Conservation (phyloP, 2,797 vertebrate genomes). For the Chelon labrosus region DNA sequence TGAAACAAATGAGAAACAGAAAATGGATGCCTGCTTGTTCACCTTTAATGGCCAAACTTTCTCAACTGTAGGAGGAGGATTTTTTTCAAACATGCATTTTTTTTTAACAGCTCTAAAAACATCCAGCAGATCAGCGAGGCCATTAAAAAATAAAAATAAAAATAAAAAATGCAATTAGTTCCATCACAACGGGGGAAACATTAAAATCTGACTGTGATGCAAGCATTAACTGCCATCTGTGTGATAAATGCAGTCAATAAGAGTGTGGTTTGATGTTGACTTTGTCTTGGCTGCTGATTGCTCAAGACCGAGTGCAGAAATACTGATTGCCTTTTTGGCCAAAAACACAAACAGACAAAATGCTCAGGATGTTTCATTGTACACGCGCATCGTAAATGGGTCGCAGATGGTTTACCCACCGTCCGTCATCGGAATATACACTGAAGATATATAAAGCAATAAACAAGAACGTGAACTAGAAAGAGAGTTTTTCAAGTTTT, state of each 20-base stretch:
- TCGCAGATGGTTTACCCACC: constrained; percentile 41
- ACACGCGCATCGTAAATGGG: constrained; percentile 32
- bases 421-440: constrained; percentile 19
- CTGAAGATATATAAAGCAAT: constrained; percentile 24
- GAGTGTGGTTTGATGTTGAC: constrained; percentile 3
- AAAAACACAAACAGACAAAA: constrained; percentile 43
- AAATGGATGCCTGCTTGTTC: constrained; percentile 59
- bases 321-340: background rate
- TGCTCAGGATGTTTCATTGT: constrained; percentile 41
- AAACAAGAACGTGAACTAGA: constrained; percentile 1
- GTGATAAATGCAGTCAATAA: constrained; percentile 37
- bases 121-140: constrained; percentile 6
- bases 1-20: constrained; percentile 22
- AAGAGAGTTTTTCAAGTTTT: background rate
- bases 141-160: background rate
- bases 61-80: background rate
- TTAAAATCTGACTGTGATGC: constrained; percentile 13
- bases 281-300: constrained; percentile 32
- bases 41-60: constrained; percentile 30
- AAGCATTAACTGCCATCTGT: constrained; percentile 20
- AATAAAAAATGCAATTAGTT: constrained; percentile 11
- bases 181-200: background rate
- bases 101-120: constrained; percentile 11
- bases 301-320: constrained; percentile 24
- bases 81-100: background rate